phyloP scores from a whole-genome alignment of 2,113 vertebrate genomes.

The Nannobrachium achirus region DNA sequence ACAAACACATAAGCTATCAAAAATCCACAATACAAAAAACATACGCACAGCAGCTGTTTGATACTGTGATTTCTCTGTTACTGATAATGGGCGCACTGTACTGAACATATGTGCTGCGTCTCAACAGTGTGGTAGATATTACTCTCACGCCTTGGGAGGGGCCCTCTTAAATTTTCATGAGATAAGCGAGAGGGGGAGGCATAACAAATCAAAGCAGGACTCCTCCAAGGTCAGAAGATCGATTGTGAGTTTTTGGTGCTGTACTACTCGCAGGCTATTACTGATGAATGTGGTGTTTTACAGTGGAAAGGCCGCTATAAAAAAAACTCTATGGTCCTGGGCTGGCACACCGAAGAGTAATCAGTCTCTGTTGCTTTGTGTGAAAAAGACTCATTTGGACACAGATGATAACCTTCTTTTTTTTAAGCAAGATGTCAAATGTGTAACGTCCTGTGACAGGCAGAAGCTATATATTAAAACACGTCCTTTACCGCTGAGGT shows the following conservation, averaged over 20 bases:
- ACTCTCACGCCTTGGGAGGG: slow-evolving; percentile 7
- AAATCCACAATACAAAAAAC: too few relatives aligned
- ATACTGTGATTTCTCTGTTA: slow-evolving; percentile 5
- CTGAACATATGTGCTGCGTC: slow-evolving; percentile 5
- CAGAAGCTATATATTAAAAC: slow-evolving; percentile 27
- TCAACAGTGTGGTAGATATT: slow-evolving; percentile 52
- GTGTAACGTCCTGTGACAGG: slow-evolving; percentile 23
- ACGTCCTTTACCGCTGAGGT: slow-evolving; percentile 1
- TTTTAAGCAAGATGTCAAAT: slow-evolving; percentile 34
- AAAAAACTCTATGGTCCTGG: slow-evolving; percentile 34
- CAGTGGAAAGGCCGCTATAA: slow-evolving; percentile 1
- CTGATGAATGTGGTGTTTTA: slow-evolving; percentile 43
- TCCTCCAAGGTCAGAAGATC: slow-evolving; percentile 55
- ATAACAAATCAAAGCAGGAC: slow-evolving; percentile 63
- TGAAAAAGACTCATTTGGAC: slow-evolving; percentile 39
- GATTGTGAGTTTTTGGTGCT: slow-evolving; percentile 35
- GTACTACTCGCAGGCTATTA: slow-evolving; percentile 16
- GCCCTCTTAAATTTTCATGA: slow-evolving; percentile 36
- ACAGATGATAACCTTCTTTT: slow-evolving; percentile 47
- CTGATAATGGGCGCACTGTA: not conserved
- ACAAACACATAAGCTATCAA: not conserved
- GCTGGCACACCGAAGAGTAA: slow-evolving; percentile 11
- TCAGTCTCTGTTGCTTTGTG: slow-evolving; percentile 41
- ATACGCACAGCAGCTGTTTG: slow-evolving; percentile 9
- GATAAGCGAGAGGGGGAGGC: slow-evolving; percentile 39